phyloP scores from a whole-genome alignment of 2,113 vertebrate species.

The Pomatorhinus ruficollis region DNA sequence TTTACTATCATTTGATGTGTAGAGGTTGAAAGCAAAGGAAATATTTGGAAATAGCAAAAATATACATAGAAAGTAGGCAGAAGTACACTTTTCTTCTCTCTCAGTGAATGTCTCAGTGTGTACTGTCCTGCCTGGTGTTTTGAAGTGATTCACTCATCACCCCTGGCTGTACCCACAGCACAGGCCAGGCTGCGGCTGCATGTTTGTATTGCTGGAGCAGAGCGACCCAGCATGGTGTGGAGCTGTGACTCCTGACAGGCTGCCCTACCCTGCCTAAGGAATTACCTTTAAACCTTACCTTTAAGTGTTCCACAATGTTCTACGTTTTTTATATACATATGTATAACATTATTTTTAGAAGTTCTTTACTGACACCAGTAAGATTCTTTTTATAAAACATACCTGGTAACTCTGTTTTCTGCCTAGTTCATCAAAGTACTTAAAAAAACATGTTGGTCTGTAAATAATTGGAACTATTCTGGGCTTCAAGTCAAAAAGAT shows the following conservation, averaged over 20 bases:
- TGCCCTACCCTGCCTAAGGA: not conserved
- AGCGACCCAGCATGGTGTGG: not conserved
- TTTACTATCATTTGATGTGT: not conserved
- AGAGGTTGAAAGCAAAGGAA: conserved; percentile 37
- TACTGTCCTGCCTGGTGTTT: not conserved
- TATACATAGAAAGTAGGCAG: not conserved
- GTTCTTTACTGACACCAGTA: not conserved
- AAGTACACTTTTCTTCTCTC: not conserved
- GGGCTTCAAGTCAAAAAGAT: not conserved
- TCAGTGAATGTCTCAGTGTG: not conserved
- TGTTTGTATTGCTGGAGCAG: not conserved
- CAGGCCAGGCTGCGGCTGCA: not conserved
- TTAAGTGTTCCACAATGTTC: not conserved
- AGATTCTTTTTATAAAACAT: not conserved
- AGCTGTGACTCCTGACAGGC: not conserved
- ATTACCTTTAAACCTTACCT: not conserved
- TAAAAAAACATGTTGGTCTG: not conserved
- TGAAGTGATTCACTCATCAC: not conserved
- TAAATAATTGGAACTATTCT: not conserved
- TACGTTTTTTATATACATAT: not conserved
- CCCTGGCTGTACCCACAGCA: not conserved
- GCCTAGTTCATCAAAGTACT: not conserved
- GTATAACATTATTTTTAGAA: not conserved
- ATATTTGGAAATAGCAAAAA: conserved; percentile 7
- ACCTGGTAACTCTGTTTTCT: conserved; percentile 8